phyloP scores from a whole-genome alignment of 1,140 invertebrate species.

The Akabosia matsudoensis region DNA sequence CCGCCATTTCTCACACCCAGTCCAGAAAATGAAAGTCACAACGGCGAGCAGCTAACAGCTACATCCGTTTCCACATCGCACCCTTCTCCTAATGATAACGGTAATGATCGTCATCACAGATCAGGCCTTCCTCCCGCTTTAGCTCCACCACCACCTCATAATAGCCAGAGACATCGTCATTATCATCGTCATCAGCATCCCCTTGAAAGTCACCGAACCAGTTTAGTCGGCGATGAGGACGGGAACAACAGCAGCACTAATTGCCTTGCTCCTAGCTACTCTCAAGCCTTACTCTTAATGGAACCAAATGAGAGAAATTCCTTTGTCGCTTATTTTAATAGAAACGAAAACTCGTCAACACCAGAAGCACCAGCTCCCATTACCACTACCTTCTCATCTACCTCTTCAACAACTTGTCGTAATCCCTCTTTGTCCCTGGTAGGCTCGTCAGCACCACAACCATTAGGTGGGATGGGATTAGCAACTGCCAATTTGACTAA shows the following conservation, averaged over 20 bases:
- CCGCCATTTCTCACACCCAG: constrained; percentile 5
- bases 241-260: background rate
- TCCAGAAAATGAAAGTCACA: background rate
- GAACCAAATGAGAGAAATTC: constrained; percentile 15
- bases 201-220: background rate
- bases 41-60: background rate
- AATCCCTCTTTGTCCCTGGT: no score
- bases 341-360: background rate
- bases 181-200: background rate
- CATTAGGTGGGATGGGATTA: background rate
- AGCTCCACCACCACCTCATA: no score
- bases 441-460: background rate
- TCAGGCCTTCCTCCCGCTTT: background rate
- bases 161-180: background rate
- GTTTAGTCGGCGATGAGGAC: background rate
- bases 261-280: constrained; percentile 33
- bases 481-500: constrained; percentile 14
- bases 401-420: background rate
- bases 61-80: background rate
- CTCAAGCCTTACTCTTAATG: constrained; percentile 39
- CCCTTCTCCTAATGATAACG: background rate
- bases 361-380: background rate
- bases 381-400: background rate
- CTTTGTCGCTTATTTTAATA: background rate
- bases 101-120: background rate